A percentile compares a stretch with the other conserved stretches of the same genome.
phyloP scores from a whole-genome alignment of 2,113 vertebrate species.

The Elaphurus davidianus region DNA sequence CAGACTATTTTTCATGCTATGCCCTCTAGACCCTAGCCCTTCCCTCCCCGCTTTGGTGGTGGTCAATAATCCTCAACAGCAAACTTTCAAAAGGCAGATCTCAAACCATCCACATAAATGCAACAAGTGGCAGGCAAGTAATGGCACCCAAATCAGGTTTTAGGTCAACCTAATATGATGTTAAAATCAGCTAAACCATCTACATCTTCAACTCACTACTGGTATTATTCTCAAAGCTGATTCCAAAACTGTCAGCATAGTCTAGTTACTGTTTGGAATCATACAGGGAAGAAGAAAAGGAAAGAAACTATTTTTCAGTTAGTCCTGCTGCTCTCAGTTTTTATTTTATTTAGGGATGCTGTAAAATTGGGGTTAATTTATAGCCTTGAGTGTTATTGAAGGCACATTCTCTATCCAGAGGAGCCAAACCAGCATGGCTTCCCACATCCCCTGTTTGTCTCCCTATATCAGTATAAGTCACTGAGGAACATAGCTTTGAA shows the following conservation, averaged over 20 bases:
- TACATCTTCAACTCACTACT: not conserved
- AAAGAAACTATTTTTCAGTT: not conserved
- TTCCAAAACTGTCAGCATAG: not conserved
- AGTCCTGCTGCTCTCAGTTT: not conserved
- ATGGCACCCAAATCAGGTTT: not conserved
- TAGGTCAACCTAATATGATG: not conserved
- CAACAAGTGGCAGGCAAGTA: not conserved
- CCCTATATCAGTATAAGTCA: conserved; percentile 30
- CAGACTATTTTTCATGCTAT: not conserved
- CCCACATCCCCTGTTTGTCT: not conserved
- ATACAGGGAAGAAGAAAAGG: not conserved
- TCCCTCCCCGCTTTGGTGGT: not conserved
- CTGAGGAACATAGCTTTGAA: not conserved
- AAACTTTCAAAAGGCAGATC: not conserved
- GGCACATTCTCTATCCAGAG: not conserved
- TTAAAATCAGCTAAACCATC: not conserved
- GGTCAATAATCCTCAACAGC: not conserved
- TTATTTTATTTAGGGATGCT: conserved; percentile 7
- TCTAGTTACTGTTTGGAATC: not conserved
- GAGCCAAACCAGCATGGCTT: not conserved
- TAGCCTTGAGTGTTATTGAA: conserved; percentile 7
- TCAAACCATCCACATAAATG: not conserved
- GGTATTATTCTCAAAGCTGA: not conserved
- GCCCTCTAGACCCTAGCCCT: not conserved
- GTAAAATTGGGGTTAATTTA: conserved; percentile 36